Percentiles rank a stretch among this genome's conserved stretches.
These are phyloP conservation scores for Halichoerus grypus DNA, from an alignment of 2,113 vertebrate genomes.

Conservation along the genomic window DNA sequence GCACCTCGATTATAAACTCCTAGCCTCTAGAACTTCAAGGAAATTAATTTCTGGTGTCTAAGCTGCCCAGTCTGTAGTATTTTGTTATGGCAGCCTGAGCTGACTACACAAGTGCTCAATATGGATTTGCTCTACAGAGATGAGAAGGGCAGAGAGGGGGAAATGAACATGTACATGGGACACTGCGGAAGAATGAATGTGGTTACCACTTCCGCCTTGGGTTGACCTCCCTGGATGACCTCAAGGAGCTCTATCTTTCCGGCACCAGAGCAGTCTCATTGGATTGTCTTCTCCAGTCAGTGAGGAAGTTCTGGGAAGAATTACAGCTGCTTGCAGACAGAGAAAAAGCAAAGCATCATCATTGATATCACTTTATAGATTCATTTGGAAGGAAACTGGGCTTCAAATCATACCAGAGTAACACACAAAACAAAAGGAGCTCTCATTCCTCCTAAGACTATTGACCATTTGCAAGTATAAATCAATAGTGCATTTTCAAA, in stretches of 20 bases:
- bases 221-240: background rate
- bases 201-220: background rate
- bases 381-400: background rate
- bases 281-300: background rate
- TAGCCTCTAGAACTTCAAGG: background rate
- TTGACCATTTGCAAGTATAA: constrained; percentile 27
- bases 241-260: background rate
- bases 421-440: background rate
- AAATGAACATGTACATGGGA: background rate
- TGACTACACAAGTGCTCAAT: background rate
- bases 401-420: background rate
- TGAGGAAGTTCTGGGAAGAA: background rate
- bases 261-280: background rate
- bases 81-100: background rate
- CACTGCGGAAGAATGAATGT: rapidly evolving
- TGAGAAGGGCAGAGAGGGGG: background rate
- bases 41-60: background rate
- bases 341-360: background rate
- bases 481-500: constrained; percentile 34
- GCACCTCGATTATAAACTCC: background rate
- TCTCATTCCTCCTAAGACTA: background rate
- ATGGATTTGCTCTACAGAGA: background rate
- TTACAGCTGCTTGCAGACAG: background rate
- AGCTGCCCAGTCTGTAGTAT: background rate
- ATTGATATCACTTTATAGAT: background rate